A percentile compares a stretch with the other conserved stretches of the same genome.
Conservation (phyloP, 2,888 invertebrate species). For the Gryllus longicercus region DNA sequence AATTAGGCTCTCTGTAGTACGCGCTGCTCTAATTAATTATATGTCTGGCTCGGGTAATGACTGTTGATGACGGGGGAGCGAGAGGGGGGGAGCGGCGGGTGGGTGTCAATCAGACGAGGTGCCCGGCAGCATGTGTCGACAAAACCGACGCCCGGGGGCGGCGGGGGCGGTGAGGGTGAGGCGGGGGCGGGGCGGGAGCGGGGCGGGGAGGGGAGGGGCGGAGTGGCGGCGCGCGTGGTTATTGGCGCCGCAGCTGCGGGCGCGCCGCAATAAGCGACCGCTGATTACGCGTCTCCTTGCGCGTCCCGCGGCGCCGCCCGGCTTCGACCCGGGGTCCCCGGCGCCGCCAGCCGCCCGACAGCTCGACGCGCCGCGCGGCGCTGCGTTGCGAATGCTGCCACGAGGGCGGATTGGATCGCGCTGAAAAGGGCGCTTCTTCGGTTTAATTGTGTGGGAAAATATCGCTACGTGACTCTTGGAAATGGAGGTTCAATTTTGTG, state of each 20-base stretch:
- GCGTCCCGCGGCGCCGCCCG: neutral
- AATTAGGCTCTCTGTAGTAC: conserved; percentile 1
- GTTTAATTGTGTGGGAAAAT: too few relatives aligned
- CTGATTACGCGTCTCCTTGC: neutral
- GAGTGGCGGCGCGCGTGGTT: neutral
- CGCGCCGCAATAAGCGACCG: neutral
- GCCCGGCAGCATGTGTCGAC: neutral
- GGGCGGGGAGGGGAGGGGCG: neutral
- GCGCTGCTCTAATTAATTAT: conserved; percentile 7
- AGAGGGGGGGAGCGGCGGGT: too few relatives aligned
- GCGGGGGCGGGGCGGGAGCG: neutral
- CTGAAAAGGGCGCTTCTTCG: too few relatives aligned
- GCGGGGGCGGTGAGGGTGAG: neutral
- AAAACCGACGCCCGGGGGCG: neutral
- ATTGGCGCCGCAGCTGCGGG: conserved; percentile 9
- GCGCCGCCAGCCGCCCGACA: neutral
- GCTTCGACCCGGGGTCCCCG: neutral
- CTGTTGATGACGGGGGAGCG: too few relatives aligned
- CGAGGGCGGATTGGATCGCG: too few relatives aligned
- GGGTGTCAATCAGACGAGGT: too few relatives aligned
- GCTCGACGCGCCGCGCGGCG: too few relatives aligned
- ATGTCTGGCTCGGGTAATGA: neutral
- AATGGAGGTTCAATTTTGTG: too few relatives aligned
- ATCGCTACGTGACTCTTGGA: too few relatives aligned
- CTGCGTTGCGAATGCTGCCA: too few relatives aligned